A percentile compares a stretch with the other conserved stretches of the same genome.
Conservation (phyloP, 2,113 vertebrate species). For the Centropristis striata region DNA sequence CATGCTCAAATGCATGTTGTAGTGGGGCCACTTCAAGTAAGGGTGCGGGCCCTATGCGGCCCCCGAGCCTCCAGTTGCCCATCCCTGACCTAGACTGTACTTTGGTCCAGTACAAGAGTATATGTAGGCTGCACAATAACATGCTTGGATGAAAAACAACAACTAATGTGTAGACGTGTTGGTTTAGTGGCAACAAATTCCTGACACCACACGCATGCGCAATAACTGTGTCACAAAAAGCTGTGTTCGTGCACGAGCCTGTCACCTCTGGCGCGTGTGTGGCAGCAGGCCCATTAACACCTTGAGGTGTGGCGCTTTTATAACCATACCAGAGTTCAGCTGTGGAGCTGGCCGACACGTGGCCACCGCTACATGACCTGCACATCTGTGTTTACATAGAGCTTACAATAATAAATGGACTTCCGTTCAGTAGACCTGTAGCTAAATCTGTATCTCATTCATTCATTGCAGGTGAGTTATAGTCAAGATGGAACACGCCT, state of each 20-base stretch:
- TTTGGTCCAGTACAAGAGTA: too few relatives aligned
- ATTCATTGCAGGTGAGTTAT: background rate
- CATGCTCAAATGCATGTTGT: too few relatives aligned
- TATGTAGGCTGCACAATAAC: too few relatives aligned
- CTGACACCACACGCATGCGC: background rate
- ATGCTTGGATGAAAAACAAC: too few relatives aligned
- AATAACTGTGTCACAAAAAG: background rate
- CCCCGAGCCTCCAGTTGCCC: too few relatives aligned
- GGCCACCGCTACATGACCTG: background rate
- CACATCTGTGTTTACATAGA: background rate
- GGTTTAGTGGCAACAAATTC: background rate
- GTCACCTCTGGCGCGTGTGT: slow-evolving; percentile 47
- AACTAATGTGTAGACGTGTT: too few relatives aligned
- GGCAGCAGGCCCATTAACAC: slow-evolving; percentile 45
- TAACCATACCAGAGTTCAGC: background rate
- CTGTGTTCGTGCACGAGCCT: slow-evolving; percentile 38
- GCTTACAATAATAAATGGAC: too few relatives aligned
- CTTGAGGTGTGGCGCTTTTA: slow-evolving; percentile 33
- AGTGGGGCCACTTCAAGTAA: too few relatives aligned
- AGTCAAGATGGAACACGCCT: too few relatives aligned
- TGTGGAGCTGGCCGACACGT: slow-evolving; percentile 39
- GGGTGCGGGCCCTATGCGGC: too few relatives aligned
- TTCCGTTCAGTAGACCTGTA: too few relatives aligned
- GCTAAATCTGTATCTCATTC: background rate
- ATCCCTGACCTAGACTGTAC: too few relatives aligned